Evolutionary conservation across 2,113 vertebrate species (phyloP).

Genomic region (Callipepla californica): DNA sequence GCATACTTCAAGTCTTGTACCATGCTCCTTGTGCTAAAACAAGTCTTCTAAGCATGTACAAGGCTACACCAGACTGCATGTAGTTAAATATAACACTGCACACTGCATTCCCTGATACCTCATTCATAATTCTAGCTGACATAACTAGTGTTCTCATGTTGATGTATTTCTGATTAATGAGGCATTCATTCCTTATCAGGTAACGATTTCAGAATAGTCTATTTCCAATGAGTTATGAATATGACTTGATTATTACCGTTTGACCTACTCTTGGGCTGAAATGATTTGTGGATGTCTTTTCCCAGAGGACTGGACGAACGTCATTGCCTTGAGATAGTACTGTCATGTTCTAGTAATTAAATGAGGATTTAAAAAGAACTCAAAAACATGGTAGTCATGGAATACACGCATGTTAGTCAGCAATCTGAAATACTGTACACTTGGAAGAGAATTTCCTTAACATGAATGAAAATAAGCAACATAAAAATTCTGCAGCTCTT

Average conservation of each 20-base stretch:
- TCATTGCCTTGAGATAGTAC: slow-evolving; percentile 53
- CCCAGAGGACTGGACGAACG: slow-evolving; percentile 41
- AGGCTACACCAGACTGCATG: fast-evolving
- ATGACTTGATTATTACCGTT: slow-evolving; percentile 55
- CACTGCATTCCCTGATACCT: background rate
- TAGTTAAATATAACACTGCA: background rate
- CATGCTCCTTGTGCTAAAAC: background rate
- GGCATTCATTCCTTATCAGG: slow-evolving; percentile 71
- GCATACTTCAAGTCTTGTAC: background rate
- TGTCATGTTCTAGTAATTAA: slow-evolving; percentile 55
- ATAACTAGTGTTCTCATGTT: slow-evolving; percentile 20
- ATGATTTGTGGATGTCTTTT: slow-evolving; percentile 58
- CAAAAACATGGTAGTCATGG: background rate
- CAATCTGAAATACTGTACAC: background rate
- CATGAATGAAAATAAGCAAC: background rate
- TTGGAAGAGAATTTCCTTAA: background rate
- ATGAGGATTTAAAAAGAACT: background rate
- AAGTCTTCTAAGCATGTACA: background rate
- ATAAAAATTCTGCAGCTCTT: slow-evolving; percentile 6
- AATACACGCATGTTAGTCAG: background rate
- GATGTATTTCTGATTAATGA: slow-evolving; percentile 68
- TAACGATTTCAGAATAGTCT: slow-evolving; percentile 63
- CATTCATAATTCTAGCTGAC: slow-evolving; percentile 43
- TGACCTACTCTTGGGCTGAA: slow-evolving; percentile 47
- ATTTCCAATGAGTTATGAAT: slow-evolving; percentile 55